These are phyloP conservation scores for Rotaria magnacalcarata DNA, from an alignment of 2,888 invertebrate genomes.

Conservation along the genomic window DNA sequence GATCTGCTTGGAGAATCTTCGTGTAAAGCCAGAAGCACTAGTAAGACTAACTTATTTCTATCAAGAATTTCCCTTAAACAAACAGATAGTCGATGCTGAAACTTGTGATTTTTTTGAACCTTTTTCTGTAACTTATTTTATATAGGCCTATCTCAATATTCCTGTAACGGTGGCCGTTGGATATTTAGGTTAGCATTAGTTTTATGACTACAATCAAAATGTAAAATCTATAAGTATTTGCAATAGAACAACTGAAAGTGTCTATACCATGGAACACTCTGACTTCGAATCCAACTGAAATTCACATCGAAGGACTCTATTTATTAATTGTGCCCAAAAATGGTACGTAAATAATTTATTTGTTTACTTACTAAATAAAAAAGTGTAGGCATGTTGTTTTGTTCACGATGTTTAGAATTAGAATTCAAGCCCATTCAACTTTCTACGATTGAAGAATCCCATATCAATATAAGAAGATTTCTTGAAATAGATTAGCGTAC, in stretches of 20 bases:
- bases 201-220: neutral
- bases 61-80: neutral
- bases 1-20: neutral
- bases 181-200: neutral
- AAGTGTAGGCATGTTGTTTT: no score
- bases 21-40: neutral
- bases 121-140: no score
- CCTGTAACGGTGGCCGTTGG: neutral
- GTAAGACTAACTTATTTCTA: neutral
- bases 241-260: neutral
- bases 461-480: no score
- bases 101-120: neutral
- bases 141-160: neutral
- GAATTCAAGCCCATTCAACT: no score
- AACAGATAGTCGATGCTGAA: no score
- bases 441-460: no score
- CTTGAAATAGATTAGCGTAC: no score
- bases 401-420: no score
- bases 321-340: neutral
- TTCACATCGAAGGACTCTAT: neutral
- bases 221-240: no score
- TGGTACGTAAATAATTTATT: no score
- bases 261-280: neutral
- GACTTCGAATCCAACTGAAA: neutral
- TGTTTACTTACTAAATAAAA: no score